Base-by-base conservation (phyloP, 2,797 vertebrate genomes). In the Argentina silus region DNA sequence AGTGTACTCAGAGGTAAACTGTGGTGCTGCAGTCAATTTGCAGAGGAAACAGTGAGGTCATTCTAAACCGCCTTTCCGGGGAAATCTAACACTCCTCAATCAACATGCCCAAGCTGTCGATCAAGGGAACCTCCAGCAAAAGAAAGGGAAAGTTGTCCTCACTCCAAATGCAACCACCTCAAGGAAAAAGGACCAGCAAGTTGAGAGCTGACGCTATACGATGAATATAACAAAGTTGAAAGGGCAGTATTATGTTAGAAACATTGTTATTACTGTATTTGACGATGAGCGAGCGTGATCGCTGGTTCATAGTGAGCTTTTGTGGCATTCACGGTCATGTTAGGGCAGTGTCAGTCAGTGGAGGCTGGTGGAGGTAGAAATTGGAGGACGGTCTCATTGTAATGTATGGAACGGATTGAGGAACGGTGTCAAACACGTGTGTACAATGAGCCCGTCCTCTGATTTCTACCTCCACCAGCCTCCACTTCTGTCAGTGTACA, bases 41-140 rank as follows among this genome's bases (percentile, higher is more conserved):
- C 76, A 77, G 45, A 87, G 82, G 89, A 87, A 89, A 79, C 79
- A 9, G 61, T 12, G 3, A 0, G 36, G 86, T 89, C 77, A 88
- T 84, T 79, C 86, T 81, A 89, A 76, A 83, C 83, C 81, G 9
- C 78, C 78, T 42, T 86, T 88, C 87, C 85, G 84, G 86, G 27
- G 87, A 89, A 89, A 88, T 79, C 45, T 70, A 74, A 87, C 62
- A 65, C 87, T 69, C 15, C 21, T 80, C 57, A 17, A 61, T 67
- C 57, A 78, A 50, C 42, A 63, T 36, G 55, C 5, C 55, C 61
- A 19, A 72, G 73, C 73, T 45, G 77, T 62, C 17, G 51, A 78
- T 70, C 86, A 78, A 85, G 19, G 53, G 68, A 59, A 61, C 23
- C 2, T 2, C 27, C 9, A 87, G 84, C 80, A 81, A 81, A 74